Evolutionary conservation across 2,888 invertebrate species (phyloP).

Genomic region (Tenthredo scrophulariae): DNA sequence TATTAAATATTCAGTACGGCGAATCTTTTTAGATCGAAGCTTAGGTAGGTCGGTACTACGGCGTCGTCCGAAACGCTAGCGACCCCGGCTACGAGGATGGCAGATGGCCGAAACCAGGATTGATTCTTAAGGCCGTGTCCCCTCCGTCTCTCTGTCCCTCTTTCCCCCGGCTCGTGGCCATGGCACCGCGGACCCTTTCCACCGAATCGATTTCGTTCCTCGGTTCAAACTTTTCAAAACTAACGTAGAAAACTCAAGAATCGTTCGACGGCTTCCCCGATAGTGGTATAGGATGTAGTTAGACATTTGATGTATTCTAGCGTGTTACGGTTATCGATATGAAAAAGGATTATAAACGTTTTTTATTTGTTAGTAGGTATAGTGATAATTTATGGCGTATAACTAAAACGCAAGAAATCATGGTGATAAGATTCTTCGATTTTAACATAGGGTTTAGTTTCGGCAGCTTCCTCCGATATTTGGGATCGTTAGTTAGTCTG

Average conservation of each 20-base stretch:
- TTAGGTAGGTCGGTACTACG: background rate
- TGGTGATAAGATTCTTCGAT: background rate
- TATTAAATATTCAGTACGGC: background rate
- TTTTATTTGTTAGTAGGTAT: no score
- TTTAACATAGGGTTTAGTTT: background rate
- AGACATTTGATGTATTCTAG: background rate
- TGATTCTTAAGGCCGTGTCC: constrained; percentile 47
- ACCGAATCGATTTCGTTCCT: constrained; percentile 37
- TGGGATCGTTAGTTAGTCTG: background rate
- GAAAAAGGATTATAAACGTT: no score
- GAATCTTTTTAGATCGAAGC: constrained; percentile 18
- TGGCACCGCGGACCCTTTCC: constrained; percentile 38
- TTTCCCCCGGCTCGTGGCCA: background rate
- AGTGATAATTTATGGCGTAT: background rate
- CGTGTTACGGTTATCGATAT: background rate
- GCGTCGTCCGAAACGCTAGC: constrained; percentile 45
- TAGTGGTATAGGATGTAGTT: background rate
- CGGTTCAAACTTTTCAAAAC: constrained; percentile 35
- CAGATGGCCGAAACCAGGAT: constrained; percentile 51
- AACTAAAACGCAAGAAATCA: background rate
- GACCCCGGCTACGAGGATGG: constrained; percentile 49
- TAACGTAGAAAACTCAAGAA: background rate
- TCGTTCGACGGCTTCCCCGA: background rate
- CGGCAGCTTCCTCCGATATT: background rate
- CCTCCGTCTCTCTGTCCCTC: constrained; percentile 26